Conservation (phyloP, 2,888 invertebrate species). For the Mayetiola destructor region DNA sequence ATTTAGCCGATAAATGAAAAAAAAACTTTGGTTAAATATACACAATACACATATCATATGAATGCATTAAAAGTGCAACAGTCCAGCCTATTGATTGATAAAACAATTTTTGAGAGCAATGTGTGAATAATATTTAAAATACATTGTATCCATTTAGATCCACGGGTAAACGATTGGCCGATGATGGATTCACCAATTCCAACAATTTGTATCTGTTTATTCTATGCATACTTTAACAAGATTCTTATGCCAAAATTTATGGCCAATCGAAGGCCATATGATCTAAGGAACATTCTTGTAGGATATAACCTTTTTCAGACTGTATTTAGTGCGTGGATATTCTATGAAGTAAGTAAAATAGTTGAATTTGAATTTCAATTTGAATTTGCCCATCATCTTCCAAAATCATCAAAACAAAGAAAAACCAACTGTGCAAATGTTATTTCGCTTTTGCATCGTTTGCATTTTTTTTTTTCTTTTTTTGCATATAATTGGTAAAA, state of each 20-base stretch:
- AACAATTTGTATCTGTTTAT: slow-evolving; percentile 65
- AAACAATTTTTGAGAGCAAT: neutral
- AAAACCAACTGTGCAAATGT: no score
- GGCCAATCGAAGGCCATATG: slow-evolving; percentile 79
- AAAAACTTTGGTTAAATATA: no score
- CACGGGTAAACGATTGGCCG: slow-evolving; percentile 73
- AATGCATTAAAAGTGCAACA: neutral
- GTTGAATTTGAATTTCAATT: neutral
- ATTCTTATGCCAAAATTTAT: slow-evolving; percentile 72
- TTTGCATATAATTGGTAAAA: no score
- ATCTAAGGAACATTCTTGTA: slow-evolving; percentile 63
- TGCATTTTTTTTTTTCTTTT: neutral
- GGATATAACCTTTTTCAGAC: slow-evolving; percentile 84
- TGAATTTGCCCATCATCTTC: neutral
- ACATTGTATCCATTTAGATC: slow-evolving; percentile 50
- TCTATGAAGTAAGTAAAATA: slow-evolving; percentile 72
- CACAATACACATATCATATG: no score
- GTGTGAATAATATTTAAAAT: no score
- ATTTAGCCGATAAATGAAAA: neutral
- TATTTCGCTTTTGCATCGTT: neutral
- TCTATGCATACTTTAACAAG: slow-evolving; percentile 71
- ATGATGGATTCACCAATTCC: slow-evolving; percentile 84
- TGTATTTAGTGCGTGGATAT: slow-evolving; percentile 77
- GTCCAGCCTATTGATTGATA: neutral
- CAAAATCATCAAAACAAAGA: neutral